Evolutionary conservation across 2,888 invertebrate genomes (phyloP).

Genomic region (Drosophila mettleri): DNA sequence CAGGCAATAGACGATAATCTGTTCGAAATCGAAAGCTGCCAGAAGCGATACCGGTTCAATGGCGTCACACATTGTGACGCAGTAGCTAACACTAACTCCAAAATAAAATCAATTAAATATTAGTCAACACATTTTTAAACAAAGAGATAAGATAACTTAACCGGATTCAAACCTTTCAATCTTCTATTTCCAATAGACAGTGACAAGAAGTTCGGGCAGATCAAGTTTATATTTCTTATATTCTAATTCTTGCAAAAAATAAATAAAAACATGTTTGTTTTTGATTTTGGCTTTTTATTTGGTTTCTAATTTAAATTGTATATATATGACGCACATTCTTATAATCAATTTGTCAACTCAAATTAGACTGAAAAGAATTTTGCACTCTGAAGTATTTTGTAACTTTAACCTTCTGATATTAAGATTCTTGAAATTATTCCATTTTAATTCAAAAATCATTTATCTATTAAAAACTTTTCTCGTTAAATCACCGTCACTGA

Average conservation of each 20-base stretch:
- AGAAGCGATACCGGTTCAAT: neutral
- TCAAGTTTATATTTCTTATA: conserved; percentile 14
- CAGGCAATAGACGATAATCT: conserved; percentile 10
- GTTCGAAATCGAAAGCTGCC: neutral
- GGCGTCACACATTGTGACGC: conserved; percentile 5
- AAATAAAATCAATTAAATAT: conserved; percentile 5
- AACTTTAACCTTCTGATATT: neutral
- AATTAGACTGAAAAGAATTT: neutral
- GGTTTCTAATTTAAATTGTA: neutral
- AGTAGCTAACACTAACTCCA: neutral
- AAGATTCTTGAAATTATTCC: neutral
- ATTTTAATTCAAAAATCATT: conserved; percentile 17
- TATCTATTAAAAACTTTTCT: conserved; percentile 7
- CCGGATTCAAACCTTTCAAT: conserved; percentile 2
- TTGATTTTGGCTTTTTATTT: neutral
- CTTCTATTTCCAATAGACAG: neutral
- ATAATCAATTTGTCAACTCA: neutral
- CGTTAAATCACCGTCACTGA: conserved; percentile 6
- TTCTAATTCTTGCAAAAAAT: conserved; percentile 5
- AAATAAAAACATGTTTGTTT: conserved; percentile 13
- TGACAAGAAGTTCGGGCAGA: neutral
- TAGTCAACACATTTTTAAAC: neutral
- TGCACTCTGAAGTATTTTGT: neutral
- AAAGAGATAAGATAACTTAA: conserved; percentile 4
- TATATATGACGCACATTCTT: conserved; percentile 6